Evolutionary conservation across 2,797 vertebrate genomes (phyloP).

Genomic region (Tenualosa ilisha): DNA sequence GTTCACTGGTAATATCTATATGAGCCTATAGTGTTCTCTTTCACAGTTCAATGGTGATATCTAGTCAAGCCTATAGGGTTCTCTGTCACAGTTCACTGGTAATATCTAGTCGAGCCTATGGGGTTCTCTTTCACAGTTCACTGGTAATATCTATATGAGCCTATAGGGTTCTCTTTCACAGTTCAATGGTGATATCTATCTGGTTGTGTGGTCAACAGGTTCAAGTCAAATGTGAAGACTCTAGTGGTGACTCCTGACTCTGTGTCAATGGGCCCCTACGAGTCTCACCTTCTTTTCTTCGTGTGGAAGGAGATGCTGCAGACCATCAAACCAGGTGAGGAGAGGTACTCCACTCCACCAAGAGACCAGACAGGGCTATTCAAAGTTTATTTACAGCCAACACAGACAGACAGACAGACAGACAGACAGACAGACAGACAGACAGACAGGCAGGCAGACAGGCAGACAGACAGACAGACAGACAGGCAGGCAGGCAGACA

Average conservation of each 20-base stretch:
- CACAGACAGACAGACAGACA: background rate
- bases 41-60: too few relatives aligned
- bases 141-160: background rate
- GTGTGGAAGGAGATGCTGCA: conserved; percentile 56
- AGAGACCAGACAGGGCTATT: background rate
- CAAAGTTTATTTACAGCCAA: background rate
- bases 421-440: too few relatives aligned
- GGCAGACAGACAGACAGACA: too few relatives aligned
- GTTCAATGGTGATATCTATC: background rate
- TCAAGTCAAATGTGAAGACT: conserved; percentile 19
- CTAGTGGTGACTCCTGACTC: conserved; percentile 43
- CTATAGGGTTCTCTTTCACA: background rate
- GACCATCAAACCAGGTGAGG: conserved; percentile 6
- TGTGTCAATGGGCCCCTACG: conserved; percentile 34
- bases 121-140: background rate
- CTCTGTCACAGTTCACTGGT: too few relatives aligned
- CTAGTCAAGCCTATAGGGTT: too few relatives aligned
- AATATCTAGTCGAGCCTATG: too few relatives aligned
- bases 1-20: background rate
- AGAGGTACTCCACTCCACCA: background rate
- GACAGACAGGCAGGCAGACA: too few relatives aligned
- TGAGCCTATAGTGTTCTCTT: background rate
- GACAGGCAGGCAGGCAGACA: too few relatives aligned
- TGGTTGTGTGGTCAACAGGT: conserved; percentile 23
- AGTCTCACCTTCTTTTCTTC: conserved; percentile 66